Evolutionary conservation across 2,797 vertebrate species (phyloP).

Genomic region (Scolopax bukidnonensis): DNA sequence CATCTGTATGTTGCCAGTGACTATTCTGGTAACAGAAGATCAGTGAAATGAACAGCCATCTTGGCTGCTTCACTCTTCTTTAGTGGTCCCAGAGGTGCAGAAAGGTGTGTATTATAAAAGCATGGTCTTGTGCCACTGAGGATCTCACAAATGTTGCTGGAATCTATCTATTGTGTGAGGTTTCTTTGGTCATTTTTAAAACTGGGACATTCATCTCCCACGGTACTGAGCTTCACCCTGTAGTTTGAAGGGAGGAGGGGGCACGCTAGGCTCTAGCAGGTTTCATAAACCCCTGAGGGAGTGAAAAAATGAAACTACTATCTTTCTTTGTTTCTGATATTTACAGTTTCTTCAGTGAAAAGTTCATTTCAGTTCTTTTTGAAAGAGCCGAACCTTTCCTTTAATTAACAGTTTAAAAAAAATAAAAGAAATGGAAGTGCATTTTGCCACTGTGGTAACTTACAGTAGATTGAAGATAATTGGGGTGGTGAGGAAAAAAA

Average conservation of each 20-base stretch:
- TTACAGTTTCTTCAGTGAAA: background rate
- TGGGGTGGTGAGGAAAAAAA: background rate
- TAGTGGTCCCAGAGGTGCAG: background rate
- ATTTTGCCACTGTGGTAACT: background rate
- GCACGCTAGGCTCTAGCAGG: background rate
- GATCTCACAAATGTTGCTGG: background rate
- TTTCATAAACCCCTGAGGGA: background rate
- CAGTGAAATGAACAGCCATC: background rate
- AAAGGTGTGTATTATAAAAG: background rate
- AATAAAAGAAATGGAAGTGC: background rate
- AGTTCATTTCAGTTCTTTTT: background rate
- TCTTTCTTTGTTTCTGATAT: background rate
- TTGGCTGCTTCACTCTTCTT: background rate
- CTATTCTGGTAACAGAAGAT: background rate
- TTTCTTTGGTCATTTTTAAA: background rate
- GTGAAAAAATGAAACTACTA: background rate
- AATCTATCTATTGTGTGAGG: background rate
- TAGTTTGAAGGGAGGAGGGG: background rate
- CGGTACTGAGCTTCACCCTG: background rate
- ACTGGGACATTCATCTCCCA: background rate
- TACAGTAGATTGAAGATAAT: background rate
- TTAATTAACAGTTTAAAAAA: background rate
- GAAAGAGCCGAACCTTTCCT: background rate
- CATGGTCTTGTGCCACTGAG: background rate
- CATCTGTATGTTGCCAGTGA: background rate